phyloP scores from a whole-genome alignment of 2,113 vertebrate genomes.

The Petrocephalus zakoni region DNA sequence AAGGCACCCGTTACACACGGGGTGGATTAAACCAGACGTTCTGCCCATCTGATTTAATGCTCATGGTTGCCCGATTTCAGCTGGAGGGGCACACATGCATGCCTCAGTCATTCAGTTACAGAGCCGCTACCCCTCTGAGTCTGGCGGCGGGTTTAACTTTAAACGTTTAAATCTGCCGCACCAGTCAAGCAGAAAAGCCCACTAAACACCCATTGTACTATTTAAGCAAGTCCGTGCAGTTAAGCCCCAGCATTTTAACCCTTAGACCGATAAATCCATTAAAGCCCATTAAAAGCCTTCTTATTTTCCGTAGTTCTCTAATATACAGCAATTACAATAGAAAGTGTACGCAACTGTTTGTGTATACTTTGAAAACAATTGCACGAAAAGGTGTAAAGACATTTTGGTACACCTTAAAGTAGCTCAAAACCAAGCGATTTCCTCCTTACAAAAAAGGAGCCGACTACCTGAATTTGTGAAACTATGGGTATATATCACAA shows the following conservation, averaged over 20 bases:
- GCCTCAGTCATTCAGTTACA: neutral
- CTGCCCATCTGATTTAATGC: neutral
- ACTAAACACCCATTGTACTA: neutral
- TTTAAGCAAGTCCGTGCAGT: neutral
- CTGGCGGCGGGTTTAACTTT: neutral
- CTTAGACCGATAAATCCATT: neutral
- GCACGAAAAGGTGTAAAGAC: neutral
- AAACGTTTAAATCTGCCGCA: neutral
- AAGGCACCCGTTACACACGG: neutral
- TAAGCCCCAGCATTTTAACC: slow-evolving; percentile 1
- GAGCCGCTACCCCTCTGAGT: neutral
- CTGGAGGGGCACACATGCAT: neutral
- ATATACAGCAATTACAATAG: neutral
- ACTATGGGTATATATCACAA: neutral
- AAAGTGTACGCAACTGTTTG: neutral
- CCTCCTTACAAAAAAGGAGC: neutral
- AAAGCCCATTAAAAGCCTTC: neutral
- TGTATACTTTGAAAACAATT: neutral
- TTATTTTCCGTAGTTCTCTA: neutral
- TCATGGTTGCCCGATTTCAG: neutral
- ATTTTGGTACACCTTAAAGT: neutral
- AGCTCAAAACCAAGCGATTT: neutral
- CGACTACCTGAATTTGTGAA: neutral
- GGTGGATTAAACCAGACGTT: neutral
- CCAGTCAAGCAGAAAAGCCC: slow-evolving; percentile 12